Percentiles rank a stretch among this genome's conserved stretches.
Evolutionary conservation across 2,797 vertebrate species (phyloP).

Genomic region (Telmatherina bonti): DNA sequence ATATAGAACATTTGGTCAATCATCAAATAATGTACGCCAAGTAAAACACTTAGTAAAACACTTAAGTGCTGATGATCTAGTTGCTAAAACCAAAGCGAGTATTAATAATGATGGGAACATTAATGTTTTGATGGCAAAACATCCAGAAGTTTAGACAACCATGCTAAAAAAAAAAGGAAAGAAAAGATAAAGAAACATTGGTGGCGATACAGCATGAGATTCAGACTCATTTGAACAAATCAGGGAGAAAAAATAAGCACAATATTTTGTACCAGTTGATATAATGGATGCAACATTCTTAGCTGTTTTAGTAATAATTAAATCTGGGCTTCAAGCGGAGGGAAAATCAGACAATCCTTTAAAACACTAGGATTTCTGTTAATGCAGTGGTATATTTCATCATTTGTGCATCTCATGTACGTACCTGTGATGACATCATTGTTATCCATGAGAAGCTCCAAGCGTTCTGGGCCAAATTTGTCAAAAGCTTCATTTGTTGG

Average conservation of each 20-base stretch:
- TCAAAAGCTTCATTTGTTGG: constrained; percentile 93
- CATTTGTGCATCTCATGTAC: not conserved
- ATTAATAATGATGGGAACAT: not conserved
- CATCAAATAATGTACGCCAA: not conserved
- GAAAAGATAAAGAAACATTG: too few relatives aligned
- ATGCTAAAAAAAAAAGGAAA: not conserved
- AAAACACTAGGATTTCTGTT: not conserved
- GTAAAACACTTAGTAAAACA: not conserved
- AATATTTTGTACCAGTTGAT: not conserved
- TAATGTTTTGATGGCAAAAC: not conserved
- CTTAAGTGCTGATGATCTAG: not conserved
- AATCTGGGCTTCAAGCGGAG: not conserved
- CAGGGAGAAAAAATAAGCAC: not conserved
- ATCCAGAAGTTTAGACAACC: not conserved
- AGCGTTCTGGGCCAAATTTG: constrained; percentile 80
- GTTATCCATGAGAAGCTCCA: constrained; percentile 89
- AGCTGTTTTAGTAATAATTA: not conserved
- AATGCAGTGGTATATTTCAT: not conserved
- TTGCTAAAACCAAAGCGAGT: not conserved
- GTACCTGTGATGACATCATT: constrained; percentile 89
- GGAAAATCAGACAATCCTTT: not conserved
- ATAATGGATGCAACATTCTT: not conserved
- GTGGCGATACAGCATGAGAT: too few relatives aligned
- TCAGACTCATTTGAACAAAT: too few relatives aligned
- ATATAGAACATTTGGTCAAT: not conserved